These are phyloP conservation scores for Chlorodrepanis virens DNA, from an alignment of 2,113 vertebrate species.

Conservation along the genomic window DNA sequence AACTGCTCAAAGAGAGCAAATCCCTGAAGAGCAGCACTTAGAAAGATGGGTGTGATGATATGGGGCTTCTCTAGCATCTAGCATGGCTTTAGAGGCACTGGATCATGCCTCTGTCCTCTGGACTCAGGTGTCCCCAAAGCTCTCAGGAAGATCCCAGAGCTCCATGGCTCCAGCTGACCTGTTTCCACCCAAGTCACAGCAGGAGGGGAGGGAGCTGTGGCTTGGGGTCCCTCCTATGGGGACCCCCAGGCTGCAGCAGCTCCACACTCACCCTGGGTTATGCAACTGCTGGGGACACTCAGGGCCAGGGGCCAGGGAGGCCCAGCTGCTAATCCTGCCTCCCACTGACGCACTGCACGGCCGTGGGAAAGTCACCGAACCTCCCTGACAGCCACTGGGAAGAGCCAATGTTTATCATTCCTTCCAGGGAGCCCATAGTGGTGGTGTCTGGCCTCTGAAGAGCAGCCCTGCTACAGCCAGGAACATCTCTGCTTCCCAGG, in stretches of 20 bases:
- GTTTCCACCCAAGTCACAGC: background rate
- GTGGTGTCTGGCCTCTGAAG: background rate
- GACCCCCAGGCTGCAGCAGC: background rate
- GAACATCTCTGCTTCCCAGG: background rate
- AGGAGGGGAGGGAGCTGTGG: background rate
- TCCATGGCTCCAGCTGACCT: rapidly evolving
- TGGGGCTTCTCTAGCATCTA: background rate
- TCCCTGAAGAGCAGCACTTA: background rate
- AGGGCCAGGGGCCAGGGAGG: background rate
- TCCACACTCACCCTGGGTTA: rapidly evolving
- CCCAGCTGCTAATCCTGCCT: constrained; percentile 43
- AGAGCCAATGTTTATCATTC: constrained; percentile 39
- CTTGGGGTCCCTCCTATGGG: rapidly evolving
- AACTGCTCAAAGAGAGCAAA: background rate
- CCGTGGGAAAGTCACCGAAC: constrained; percentile 47
- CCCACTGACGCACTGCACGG: background rate
- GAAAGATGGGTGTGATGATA: background rate
- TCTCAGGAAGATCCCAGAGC: background rate
- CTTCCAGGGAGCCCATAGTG: background rate
- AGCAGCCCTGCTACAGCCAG: background rate
- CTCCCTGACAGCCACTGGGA: background rate
- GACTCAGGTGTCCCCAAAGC: background rate
- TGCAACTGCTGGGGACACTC: background rate
- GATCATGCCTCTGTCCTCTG: background rate
- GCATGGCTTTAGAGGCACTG: rapidly evolving